Evolutionary conservation across 2,797 vertebrate genomes (phyloP).

Genomic region (Adelosebastes latens): DNA sequence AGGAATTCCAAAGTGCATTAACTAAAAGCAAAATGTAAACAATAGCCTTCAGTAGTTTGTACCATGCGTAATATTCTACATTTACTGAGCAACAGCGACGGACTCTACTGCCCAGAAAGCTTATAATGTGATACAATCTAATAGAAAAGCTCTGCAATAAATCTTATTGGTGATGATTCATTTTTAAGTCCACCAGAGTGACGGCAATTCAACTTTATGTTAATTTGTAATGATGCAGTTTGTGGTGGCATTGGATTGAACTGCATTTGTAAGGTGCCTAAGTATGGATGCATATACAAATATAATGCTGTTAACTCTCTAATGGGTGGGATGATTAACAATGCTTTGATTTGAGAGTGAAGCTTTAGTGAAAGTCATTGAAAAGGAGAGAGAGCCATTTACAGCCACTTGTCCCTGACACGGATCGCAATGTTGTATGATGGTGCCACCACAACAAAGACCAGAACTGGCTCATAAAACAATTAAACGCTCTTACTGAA

Average conservation of each 20-base stretch:
- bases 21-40: not conserved
- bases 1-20: not conserved
- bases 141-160: slow-evolving; percentile 3
- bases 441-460: slow-evolving; percentile 7
- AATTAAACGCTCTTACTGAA: slow-evolving; percentile 16
- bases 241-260: not conserved
- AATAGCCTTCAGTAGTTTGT: not conserved
- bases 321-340: not conserved
- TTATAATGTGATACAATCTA: not conserved
- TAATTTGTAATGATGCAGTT: not conserved
- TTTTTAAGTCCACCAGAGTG: not conserved
- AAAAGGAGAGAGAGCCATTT: slow-evolving; percentile 8
- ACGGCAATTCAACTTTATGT: not conserved
- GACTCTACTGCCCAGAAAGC: not conserved
- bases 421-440: not conserved
- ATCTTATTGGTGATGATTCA: not conserved
- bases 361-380: not conserved
- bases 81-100: not conserved
- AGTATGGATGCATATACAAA: not conserved
- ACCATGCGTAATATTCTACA: not conserved
- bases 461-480: not conserved
- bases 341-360: not conserved
- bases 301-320: not conserved
- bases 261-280: not conserved
- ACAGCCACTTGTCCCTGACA: slow-evolving; percentile 10